Evolutionary conservation across 2,113 vertebrate species (phyloP).

Genomic region (Oreochromis aureus): DNA sequence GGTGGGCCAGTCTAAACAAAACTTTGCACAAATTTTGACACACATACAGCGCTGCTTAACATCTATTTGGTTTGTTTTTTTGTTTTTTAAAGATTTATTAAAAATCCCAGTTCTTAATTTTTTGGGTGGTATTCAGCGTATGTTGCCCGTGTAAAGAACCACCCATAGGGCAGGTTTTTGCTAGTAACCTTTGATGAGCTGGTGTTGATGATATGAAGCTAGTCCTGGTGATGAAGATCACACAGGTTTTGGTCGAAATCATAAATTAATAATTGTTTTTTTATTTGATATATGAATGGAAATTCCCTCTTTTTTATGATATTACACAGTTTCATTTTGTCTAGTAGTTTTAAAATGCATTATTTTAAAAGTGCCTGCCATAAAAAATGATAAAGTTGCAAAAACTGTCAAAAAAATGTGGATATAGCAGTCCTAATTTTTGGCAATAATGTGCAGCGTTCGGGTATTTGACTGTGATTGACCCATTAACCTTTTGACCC

Average conservation of each 20-base stretch:
- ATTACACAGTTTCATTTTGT: not conserved
- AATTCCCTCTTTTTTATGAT: not conserved
- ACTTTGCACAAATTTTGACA: not conserved
- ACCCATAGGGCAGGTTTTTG: not conserved
- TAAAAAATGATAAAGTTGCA: not conserved
- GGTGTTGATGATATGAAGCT: not conserved
- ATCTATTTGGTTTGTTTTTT: not conserved
- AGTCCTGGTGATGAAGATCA: not conserved
- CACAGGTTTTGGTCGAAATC: not conserved
- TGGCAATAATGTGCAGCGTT: not conserved
- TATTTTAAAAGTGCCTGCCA: not conserved
- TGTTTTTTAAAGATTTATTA: not conserved
- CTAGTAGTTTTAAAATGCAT: not conserved
- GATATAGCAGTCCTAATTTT: fast-evolving
- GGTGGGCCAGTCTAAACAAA: not conserved
- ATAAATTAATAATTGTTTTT: not conserved
- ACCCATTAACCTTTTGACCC: not conserved
- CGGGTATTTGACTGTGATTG: not conserved
- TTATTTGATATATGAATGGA: not conserved
- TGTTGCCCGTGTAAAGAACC: not conserved
- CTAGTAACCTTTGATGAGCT: not conserved
- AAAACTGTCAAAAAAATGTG: fast-evolving
- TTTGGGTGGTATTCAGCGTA: fast-evolving
- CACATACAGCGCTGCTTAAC: fast-evolving
- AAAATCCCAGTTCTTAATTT: not conserved